Base-by-base conservation (phyloP, 1,140 invertebrate species). In the Camponotus pennsylvanicus region DNA sequence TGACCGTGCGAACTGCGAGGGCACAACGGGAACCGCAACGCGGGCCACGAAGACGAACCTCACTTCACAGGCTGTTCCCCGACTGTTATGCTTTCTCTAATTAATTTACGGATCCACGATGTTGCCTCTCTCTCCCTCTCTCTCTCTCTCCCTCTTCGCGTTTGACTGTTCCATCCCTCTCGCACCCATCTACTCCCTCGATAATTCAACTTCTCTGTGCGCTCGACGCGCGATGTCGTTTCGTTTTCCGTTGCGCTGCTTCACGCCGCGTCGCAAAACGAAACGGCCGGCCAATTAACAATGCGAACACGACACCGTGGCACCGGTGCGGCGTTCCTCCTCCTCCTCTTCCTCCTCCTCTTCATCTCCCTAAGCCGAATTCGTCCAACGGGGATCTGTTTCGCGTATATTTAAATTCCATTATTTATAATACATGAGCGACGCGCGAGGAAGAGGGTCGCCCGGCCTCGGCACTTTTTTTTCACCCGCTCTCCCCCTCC, bases 371-470 rank as follows among this genome's bases (percentile, higher is more conserved):
- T 77, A 85, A 87, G 73, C 87, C 66, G 85, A 86, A 86, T 77
- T 86, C 77, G 69, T 80, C 89, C 66, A 66, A 70, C 67, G 70
- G 91, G 88, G 83, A 84, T 87, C 83, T 86, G 90, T 88, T 91
- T 83, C 79, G 90, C 90, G 91, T 92, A 90, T 93, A 93, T 93
- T 93, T 92, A 93, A 93, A 93, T 93, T 93, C 92, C 90, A 93
- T 93, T 93, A 93, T 93, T 93, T 91, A 93, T 93, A 93, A 93
- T 93, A 91, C 92, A 93, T 93, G 91, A 92, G 90, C 77, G 87
- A 76, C 37, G 80, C 87, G 79, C 85, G 70, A 69, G n/a, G 37
- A 84, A 70, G 80, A 18, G 69, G 42, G 21, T 34, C 45, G 59
- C 55, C 18, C 61, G 89, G 88, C 82, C 86, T 85, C 69, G 52